Percentiles rank a stretch among this genome's conserved stretches.
Evolutionary conservation across 2,888 invertebrate species (phyloP).

Genomic region (Agelastica alni): DNA sequence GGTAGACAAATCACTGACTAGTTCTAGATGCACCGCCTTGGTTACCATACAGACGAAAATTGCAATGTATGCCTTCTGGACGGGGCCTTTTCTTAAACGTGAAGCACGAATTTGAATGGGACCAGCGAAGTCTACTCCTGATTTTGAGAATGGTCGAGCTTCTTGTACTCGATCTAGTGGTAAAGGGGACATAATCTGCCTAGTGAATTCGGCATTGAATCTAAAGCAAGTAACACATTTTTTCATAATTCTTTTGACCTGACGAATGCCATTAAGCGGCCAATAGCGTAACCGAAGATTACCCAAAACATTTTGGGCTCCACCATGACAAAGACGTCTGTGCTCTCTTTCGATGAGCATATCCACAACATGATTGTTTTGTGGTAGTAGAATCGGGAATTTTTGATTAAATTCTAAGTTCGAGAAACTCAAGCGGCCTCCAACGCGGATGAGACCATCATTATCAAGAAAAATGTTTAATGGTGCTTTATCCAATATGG

Average conservation of each 20-base stretch:
- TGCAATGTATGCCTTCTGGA: not conserved
- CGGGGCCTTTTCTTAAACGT: too few relatives aligned
- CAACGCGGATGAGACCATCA: too few relatives aligned
- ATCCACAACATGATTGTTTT: too few relatives aligned
- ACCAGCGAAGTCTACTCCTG: not conserved
- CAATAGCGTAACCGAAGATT: too few relatives aligned
- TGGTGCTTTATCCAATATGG: not conserved
- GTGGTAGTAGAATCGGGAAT: too few relatives aligned
- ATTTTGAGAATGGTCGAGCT: not conserved
- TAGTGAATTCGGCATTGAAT: not conserved
- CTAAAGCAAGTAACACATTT: not conserved
- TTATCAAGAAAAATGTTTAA: not conserved
- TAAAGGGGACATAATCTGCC: not conserved
- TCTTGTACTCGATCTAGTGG: not conserved
- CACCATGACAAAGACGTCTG: too few relatives aligned
- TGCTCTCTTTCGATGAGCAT: too few relatives aligned
- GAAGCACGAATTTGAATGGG: not conserved
- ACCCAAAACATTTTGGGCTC: too few relatives aligned
- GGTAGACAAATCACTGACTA: constrained; percentile 15
- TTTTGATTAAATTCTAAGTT: too few relatives aligned
- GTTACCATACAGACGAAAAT: constrained; percentile 14
- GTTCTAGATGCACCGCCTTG: constrained; percentile 17
- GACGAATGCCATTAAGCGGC: too few relatives aligned
- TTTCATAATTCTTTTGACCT: too few relatives aligned
- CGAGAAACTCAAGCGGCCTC: not conserved